Evolutionary conservation across 23 tunicate species (phyloP).

Genomic region (Halocynthia aurantium): DNA sequence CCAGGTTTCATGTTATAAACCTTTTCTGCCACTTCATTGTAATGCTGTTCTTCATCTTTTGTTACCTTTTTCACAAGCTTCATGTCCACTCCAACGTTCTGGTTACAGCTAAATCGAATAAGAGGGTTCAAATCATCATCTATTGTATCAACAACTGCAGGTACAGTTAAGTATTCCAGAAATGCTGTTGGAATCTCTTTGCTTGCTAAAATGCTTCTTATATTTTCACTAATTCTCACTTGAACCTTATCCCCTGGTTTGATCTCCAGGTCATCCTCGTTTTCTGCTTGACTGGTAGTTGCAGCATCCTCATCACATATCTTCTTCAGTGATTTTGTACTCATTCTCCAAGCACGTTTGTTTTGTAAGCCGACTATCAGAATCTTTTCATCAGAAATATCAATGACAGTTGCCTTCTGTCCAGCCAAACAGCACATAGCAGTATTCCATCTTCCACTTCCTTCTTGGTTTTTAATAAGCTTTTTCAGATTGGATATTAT

Average conservation of each 20-base stretch:
- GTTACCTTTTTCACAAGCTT: neutral
- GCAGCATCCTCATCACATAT: too few relatives aligned
- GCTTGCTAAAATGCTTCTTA: neutral
- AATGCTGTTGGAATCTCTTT: neutral
- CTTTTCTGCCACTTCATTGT: neutral
- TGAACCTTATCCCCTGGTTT: neutral
- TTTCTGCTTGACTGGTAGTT: neutral
- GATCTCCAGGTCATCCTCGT: conserved; percentile 6
- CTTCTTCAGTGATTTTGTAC: neutral
- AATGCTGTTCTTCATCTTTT: neutral
- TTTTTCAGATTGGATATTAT: neutral
- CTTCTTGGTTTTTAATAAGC: conserved; percentile 12
- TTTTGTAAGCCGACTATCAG: neutral
- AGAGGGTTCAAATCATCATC: conserved; percentile 3
- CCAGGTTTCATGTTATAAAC: conserved; percentile 1
- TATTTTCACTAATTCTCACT: neutral
- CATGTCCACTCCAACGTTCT: neutral
- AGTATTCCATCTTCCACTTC: neutral
- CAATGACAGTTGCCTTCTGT: conserved; percentile 3
- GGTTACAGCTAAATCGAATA: neutral
- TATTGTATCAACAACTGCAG: neutral
- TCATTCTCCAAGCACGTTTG: conserved; percentile 6
- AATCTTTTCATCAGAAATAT: neutral
- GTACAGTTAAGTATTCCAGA: neutral
- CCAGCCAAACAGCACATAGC: conserved; percentile 10